A percentile compares a stretch with the other conserved stretches of the same genome.
These are phyloP conservation scores for Carcharodon carcharias DNA, from an alignment of 2,797 vertebrate species.

Conservation along the genomic window DNA sequence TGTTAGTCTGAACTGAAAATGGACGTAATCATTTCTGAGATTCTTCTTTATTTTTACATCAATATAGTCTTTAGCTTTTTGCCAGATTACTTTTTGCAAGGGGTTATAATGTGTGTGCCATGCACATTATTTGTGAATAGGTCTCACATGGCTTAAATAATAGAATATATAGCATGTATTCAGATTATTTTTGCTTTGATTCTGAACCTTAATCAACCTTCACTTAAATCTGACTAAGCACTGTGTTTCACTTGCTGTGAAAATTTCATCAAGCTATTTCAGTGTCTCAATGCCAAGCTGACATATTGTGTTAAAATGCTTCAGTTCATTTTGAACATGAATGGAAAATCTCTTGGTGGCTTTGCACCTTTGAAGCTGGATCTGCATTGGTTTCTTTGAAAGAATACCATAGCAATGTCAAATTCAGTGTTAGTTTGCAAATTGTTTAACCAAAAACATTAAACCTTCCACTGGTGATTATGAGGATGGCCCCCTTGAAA, in stretches of 20 bases:
- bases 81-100: background rate
- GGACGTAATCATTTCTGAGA: background rate
- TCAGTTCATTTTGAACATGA: background rate
- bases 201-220: background rate
- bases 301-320: slow-evolving; percentile 12
- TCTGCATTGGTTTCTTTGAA: background rate
- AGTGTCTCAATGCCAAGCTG: background rate
- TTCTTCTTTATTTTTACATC: background rate
- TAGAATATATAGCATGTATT: background rate
- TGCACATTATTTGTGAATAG: background rate
- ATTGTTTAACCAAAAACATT: background rate
- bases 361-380: background rate
- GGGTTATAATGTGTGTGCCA: background rate
- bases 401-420: background rate
- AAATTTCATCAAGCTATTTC: slow-evolving; percentile 17
- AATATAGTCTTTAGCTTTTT: background rate
- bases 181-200: slow-evolving; percentile 7
- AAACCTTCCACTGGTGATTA: background rate
- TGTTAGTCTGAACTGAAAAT: background rate
- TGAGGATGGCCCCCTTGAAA: background rate
- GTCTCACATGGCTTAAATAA: background rate
- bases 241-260: background rate
- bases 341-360: background rate
- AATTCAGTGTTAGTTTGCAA: background rate
- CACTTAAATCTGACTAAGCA: background rate